Evolutionary conservation across 2,888 invertebrate genomes (phyloP), one percentile per base, ranked within the genome.

Genomic region (Choreutis nemorana): DNA sequence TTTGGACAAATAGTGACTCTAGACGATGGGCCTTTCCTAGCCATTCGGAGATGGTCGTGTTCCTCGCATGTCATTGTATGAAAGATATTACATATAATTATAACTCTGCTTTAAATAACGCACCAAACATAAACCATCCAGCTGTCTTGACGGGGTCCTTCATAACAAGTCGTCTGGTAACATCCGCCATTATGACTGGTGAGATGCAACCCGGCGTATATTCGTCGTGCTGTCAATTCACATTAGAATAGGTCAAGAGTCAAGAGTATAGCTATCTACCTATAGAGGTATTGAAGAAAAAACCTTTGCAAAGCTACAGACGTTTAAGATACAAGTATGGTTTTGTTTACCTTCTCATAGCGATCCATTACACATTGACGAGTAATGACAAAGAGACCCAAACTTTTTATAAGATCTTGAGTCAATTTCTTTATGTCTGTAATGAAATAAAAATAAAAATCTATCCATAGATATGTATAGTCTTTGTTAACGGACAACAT

Each of bases 61-160:
- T n/a, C n/a, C n/a, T n/a, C n/a, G n/a, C n/a, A n/a, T n/a, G n/a
- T n/a, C n/a, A n/a, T n/a, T n/a, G n/a, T n/a, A n/a, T n/a, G n/a
- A n/a, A n/a, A n/a, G n/a, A n/a, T n/a, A n/a, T n/a, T n/a, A n/a
- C n/a, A n/a, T n/a, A n/a, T n/a, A n/a, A n/a, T n/a, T n/a, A n/a
- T n/a, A n/a, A n/a, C n/a, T n/a, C n/a, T n/a, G n/a, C n/a, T n/a
- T 27, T 27, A 10, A 16, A 8, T 9, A 5, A 14, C 30, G 23
- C 48, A 75, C 77, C 77, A 34, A 66, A 73, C 75, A 78, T 73
- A 3, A 78, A 48, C 78, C 78, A 78, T 2, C 78, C 75, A 11
- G 57, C 51, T 30, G 63, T 58, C 0, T 59, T 50, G 2, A 75
- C 64, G 0, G 67, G 66, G 3, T 71, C 64, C 30, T 55, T 66